Percentiles rank a stretch among this genome's conserved stretches.
phyloP scores from a whole-genome alignment of 2,797 vertebrate species.

The Phataginus tricuspis region DNA sequence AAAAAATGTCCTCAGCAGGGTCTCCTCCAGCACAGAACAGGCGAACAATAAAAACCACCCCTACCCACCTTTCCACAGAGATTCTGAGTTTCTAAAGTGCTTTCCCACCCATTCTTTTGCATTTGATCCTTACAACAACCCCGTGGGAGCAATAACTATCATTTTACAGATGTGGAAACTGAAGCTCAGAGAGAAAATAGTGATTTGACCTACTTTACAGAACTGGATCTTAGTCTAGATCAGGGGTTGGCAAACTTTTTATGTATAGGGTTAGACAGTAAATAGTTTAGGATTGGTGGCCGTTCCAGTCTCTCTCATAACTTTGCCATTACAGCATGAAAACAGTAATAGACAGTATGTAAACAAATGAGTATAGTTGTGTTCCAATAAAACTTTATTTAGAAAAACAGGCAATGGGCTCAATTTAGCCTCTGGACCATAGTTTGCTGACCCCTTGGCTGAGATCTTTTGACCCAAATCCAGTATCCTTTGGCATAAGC shows the following conservation, averaged over 20 bases:
- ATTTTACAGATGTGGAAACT: slow-evolving; percentile 28
- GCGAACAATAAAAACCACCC: not conserved
- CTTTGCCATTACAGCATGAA: not conserved
- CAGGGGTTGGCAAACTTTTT: not conserved
- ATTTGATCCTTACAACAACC: not conserved
- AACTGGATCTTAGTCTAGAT: not conserved
- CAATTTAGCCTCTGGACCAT: not conserved
- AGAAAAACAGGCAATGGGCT: not conserved
- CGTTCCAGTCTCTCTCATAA: not conserved
- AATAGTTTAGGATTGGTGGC: not conserved
- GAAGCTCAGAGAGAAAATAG: slow-evolving; percentile 40
- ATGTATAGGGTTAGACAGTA: not conserved
- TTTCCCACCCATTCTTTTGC: not conserved
- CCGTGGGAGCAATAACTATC: not conserved
- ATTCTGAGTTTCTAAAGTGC: not conserved
- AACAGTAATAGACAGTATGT: not conserved
- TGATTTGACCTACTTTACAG: not conserved
- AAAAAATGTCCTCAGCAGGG: not conserved
- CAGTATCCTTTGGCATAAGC: not conserved
- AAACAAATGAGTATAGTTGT: not conserved
- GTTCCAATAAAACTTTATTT: slow-evolving; percentile 39
- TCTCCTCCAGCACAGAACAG: not conserved
- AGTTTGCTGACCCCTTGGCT: not conserved
- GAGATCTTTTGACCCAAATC: slow-evolving; percentile 38
- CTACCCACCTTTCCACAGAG: not conserved